A percentile compares a stretch with the other conserved stretches of the same genome.
Evolutionary conservation across 2,113 vertebrate genomes (phyloP).

Genomic region (Ictalurus furcatus): DNA sequence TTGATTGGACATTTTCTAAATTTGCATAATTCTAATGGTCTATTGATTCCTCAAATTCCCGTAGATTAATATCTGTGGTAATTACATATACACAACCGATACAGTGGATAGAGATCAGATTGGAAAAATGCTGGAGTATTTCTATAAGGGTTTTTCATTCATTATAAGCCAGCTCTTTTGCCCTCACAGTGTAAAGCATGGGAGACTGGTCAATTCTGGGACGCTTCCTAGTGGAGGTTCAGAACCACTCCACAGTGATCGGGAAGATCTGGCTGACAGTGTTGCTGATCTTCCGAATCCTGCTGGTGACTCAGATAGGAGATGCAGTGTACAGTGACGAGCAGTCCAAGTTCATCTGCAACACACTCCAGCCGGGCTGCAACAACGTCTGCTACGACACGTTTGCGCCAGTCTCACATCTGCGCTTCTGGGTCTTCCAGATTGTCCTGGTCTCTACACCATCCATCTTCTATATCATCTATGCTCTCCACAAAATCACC

Average conservation of each 20-base stretch:
- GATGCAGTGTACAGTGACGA: conserved; percentile 70
- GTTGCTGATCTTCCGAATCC: conserved; percentile 73
- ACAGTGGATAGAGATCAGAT: not conserved
- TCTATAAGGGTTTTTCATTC: not conserved
- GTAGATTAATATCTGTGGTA: not conserved
- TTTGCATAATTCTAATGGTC: not conserved
- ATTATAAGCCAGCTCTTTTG: not conserved
- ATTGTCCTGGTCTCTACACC: conserved; percentile 71
- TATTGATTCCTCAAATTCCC: not conserved
- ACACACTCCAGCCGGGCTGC: conserved; percentile 71
- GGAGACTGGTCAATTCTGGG: conserved; percentile 74
- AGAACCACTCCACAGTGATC: conserved; percentile 72
- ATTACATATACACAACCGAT: not conserved
- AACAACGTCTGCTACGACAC: conserved; percentile 71
- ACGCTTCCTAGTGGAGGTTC: conserved; percentile 71
- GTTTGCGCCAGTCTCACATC: conserved; percentile 68
- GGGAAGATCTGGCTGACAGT: conserved; percentile 76
- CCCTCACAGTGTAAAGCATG: conserved; percentile 59
- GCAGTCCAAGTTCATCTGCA: conserved; percentile 74
- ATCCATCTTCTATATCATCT: conserved; percentile 72
- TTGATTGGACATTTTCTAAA: not conserved
- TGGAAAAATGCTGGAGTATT: not conserved
- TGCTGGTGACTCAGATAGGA: conserved; percentile 72
- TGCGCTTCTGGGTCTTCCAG: conserved; percentile 75
- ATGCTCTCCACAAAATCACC: conserved; percentile 72